Base-by-base conservation (phyloP, 2,113 vertebrate species). In the Damaliscus lunatus region DNA sequence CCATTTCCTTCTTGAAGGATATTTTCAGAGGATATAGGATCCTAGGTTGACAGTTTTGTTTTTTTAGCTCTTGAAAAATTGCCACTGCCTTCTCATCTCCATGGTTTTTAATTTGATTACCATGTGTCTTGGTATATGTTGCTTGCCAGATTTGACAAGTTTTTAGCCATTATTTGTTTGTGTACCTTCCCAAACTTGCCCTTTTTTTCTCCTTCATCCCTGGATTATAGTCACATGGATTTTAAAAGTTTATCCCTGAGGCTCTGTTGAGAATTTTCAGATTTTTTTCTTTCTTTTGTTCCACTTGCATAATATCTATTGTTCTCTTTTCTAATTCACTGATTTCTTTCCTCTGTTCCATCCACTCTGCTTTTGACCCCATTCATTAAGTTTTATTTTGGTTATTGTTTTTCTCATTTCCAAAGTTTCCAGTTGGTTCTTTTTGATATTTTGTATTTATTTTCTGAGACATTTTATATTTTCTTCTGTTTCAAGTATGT, bases 401-500 rank as follows among this genome's bases (percentile, higher is more conserved):
- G 3, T 74, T 60, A 48, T 85, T 92, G 11, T 78, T 19, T 17
- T 80, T 64, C 67, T 59, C 12, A 84, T 46, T 90, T 92, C 25
- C 31, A 80, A 71, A 78, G 67, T 43, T 90, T 86, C 19, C 9
- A n/a, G 71, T 96, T 91, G 48, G 4, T 94, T 87, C 46, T 71
- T 55, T 57, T 90, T 90, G 46, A 46, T 82, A 48, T 84, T 59
- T 88, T 91, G 33, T 43, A 0, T 91, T 91, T 96, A n/a, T 93
- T 94, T 67, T 67, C 25, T 89, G 67, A 95, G 67, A 60, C 19
- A 59, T 83, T 60, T 95, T 59, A 78, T 89, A 14, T 82, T 97
- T 91, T 97, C 19, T 86, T 91, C 91, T 96, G n/a, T 94, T 92
- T 94, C 62, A 90, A 52, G 2, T 62, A 78, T 52, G 4, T 97